Base-by-base conservation (phyloP, 2,113 vertebrate species). In the Colaptes auratus region DNA sequence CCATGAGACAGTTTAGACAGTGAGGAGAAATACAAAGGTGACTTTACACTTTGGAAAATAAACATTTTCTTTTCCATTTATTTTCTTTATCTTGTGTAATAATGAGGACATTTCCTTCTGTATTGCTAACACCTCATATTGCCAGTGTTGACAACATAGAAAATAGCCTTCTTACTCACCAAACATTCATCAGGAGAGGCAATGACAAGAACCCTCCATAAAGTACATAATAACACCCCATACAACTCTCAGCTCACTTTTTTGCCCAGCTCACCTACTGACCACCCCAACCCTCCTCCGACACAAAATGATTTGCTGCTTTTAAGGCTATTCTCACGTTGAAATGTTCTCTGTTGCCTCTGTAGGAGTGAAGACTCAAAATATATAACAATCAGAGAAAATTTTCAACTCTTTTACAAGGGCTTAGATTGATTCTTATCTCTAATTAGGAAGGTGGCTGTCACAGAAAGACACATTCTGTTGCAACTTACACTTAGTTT, bases 161-260 rank as follows among this genome's bases (percentile, higher is more conserved):
- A 96, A 92, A 96, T 70, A 93, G 89, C 36, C 94, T 95, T 84
- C 92, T 96, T 91, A 94, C 87, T 95, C 94, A 96, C 84, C 78
- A 93, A 96, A 82, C 66, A 3, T 77, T 95, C 89, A 92, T 70
- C 92, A 89, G 46, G 55, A 94, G 52, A 84, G 71, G 75, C 91
- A 92, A 85, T 3, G 81, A 59, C 79, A 94, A 89, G 72, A 92
- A 82, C 92, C 75, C 87, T 96, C 78, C 63, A 82, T 33, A 4
- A 89, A 79, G 64, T 20, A 78, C 84, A 88, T 65, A 81, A 77
- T 78, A 88, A 89, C 92, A 86, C 95, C 85, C 94, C 50, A 55
- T 70, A 39, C 77, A 94, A 89, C 63, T 58, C 89, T 76, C 64
- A 44, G 72, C 60, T 91, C 58, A 33, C 76, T 89, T 52, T 89